Evolutionary conservation across 2,113 vertebrate species (phyloP).

Genomic region (Phrynocephalus versicolor): DNA sequence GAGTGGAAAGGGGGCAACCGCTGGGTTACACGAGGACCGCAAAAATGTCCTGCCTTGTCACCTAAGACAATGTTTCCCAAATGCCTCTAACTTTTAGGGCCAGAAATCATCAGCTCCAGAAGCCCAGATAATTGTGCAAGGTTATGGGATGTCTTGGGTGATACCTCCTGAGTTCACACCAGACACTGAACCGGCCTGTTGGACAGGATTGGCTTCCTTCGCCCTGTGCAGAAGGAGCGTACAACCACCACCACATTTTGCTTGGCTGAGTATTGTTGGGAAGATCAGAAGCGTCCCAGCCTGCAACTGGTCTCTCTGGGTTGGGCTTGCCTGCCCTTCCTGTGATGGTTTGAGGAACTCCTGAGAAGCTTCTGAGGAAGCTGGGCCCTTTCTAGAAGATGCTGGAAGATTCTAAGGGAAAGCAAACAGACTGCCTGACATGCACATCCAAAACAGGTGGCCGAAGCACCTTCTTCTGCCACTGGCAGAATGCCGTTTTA

Average conservation of each 20-base stretch:
- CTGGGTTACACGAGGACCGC: background rate
- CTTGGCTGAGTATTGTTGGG: too few species aligned
- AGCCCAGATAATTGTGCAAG: background rate
- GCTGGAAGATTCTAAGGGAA: too few species aligned
- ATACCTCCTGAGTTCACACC: background rate
- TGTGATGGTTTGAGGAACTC: background rate
- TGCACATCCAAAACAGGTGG: too few species aligned
- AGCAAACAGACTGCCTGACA: too few species aligned
- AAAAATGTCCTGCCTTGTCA: background rate
- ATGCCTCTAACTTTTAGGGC: background rate
- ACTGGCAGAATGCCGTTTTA: too few species aligned
- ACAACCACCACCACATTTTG: background rate
- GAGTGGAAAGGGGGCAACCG: background rate
- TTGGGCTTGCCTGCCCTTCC: background rate
- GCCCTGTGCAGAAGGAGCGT: background rate
- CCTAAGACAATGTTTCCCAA: background rate
- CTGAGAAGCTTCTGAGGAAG: background rate
- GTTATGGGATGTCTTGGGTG: background rate
- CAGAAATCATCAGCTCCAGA: background rate
- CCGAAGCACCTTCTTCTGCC: too few species aligned
- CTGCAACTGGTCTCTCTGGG: background rate
- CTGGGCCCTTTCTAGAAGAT: background rate
- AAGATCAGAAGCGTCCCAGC: background rate
- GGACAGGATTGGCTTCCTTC: background rate
- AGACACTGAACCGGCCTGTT: background rate